Evolutionary conservation across 2,888 invertebrate genomes (phyloP).

Genomic region (Cryptops parisi): DNA sequence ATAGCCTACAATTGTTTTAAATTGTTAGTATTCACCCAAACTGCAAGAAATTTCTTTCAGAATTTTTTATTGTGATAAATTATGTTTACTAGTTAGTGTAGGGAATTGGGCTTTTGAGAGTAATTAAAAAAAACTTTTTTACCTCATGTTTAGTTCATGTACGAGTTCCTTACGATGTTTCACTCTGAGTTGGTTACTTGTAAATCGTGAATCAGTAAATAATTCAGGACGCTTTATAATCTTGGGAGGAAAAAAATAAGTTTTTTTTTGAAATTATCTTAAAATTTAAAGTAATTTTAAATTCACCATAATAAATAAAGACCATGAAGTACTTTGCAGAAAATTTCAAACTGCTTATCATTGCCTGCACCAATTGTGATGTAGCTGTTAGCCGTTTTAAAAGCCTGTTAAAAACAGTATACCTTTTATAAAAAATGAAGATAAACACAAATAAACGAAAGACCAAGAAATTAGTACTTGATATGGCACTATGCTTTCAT

Average conservation of each 20-base stretch:
- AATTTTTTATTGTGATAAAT: no score
- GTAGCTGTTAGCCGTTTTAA: conserved; percentile 64
- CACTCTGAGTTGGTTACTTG: background rate
- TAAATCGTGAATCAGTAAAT: no score
- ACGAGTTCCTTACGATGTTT: background rate
- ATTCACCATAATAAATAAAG: background rate
- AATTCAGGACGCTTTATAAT: no score
- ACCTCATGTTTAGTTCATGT: background rate
- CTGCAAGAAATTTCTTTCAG: no score
- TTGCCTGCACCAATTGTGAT: conserved; percentile 80
- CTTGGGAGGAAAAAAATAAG: background rate
- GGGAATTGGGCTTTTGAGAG: no score
- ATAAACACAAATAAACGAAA: no score
- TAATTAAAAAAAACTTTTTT: no score
- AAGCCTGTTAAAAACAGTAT: conserved; percentile 40
- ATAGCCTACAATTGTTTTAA: background rate
- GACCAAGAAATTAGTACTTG: conserved; percentile 37
- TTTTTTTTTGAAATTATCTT: background rate
- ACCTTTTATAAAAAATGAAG: no score
- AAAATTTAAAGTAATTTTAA: background rate
- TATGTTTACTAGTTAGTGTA: no score
- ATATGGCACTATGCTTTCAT: conserved; percentile 88
- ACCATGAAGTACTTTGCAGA: conserved; percentile 40
- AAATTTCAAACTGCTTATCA: conserved; percentile 57
- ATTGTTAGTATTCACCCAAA: no score